phyloP scores from a whole-genome alignment of 2,888 invertebrate genomes.

The Corbicula japonica region DNA sequence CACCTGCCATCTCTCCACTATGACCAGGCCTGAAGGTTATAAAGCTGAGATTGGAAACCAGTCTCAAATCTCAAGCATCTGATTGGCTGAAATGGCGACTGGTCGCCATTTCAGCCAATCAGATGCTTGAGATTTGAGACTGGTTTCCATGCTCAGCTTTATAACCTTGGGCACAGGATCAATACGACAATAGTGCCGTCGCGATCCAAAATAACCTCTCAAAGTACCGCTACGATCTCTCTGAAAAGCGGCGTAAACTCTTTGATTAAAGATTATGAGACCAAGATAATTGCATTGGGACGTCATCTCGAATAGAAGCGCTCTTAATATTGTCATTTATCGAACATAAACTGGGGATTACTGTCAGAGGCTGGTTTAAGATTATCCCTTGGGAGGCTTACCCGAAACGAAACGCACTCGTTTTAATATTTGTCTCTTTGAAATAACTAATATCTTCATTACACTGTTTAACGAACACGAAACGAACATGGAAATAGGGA shows the following conservation, averaged over 20 bases:
- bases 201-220: conserved; percentile 11
- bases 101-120: no score
- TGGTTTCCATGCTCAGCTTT: no score
- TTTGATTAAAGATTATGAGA: conserved; percentile 65
- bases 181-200: no score
- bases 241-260: conserved; percentile 41
- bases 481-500: conserved; percentile 42
- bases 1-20: conserved; percentile 10
- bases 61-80: no score
- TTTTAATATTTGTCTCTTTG: conserved; percentile 67
- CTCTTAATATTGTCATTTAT: conserved; percentile 61
- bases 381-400: conserved; percentile 49
- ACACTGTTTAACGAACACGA: conserved; percentile 61
- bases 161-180: no score
- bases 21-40: no score
- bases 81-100: no score
- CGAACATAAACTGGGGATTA: conserved; percentile 66
- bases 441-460: conserved; percentile 63
- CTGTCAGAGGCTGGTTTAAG: conserved; percentile 48
- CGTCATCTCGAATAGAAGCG: conserved; percentile 55
- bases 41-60: no score
- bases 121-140: no score
- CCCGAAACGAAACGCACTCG: conserved; percentile 53
- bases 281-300: conserved; percentile 65
- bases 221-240: conserved; percentile 16